Conservation (phyloP, 2,113 vertebrate species). For the Anser brachyrhynchus region DNA sequence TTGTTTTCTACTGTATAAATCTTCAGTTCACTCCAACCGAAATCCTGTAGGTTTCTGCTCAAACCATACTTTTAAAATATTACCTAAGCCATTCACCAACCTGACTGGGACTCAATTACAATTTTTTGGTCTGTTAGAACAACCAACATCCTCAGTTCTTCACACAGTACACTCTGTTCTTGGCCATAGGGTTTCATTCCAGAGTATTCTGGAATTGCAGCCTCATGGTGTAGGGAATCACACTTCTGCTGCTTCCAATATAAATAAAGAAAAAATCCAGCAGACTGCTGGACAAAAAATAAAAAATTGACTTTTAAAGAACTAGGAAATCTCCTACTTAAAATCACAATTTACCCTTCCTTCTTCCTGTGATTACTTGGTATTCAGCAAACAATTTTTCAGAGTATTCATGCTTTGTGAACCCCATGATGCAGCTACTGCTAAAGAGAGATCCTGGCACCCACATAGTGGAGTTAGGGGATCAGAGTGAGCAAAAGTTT, state of each 20-base stretch:
- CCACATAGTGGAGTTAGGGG: not conserved
- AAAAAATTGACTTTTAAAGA: not conserved
- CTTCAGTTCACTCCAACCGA: not conserved
- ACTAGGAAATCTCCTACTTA: not conserved
- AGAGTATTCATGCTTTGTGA: not conserved
- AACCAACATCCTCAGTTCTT: not conserved
- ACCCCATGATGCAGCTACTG: not conserved
- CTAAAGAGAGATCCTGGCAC: not conserved
- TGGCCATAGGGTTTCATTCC: conserved; percentile 36
- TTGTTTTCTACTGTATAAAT: not conserved
- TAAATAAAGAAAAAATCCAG: conserved; percentile 45
- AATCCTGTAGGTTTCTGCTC: not conserved
- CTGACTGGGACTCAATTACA: not conserved
- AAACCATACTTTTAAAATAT: not conserved
- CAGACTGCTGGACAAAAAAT: conserved; percentile 1
- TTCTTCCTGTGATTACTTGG: not conserved
- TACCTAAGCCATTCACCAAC: not conserved
- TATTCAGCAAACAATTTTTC: not conserved
- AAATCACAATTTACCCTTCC: not conserved
- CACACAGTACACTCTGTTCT: not conserved
- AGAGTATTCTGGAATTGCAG: not conserved
- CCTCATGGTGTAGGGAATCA: not conserved
- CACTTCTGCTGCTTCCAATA: conserved; percentile 23
- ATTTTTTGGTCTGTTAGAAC: not conserved
- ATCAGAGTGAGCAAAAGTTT: not conserved